Conservation (phyloP, 2,113 vertebrate genomes). For the Colossoma macropomum region DNA sequence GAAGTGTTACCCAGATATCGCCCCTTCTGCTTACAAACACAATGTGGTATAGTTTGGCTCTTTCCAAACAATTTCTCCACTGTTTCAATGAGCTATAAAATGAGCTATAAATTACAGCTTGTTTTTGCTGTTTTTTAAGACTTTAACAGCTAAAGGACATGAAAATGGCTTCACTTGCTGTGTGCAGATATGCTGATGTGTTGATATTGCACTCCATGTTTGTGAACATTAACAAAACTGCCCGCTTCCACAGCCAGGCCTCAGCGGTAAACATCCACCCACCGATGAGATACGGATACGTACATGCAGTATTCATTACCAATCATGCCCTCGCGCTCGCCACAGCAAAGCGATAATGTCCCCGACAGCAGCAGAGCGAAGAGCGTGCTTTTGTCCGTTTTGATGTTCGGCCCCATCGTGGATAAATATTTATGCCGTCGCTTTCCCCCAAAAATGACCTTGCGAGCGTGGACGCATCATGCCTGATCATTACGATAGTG, state of each 20-base stretch:
- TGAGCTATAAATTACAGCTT: too few species aligned
- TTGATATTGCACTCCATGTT: not conserved
- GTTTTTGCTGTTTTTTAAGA: too few species aligned
- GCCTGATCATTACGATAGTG: slow-evolving; percentile 7
- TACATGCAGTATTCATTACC: slow-evolving; percentile 38
- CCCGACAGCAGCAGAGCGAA: not conserved
- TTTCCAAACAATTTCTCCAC: too few species aligned
- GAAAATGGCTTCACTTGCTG: not conserved
- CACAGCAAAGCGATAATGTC: slow-evolving; percentile 15
- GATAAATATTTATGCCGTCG: slow-evolving; percentile 33
- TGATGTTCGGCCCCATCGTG: slow-evolving; percentile 11
- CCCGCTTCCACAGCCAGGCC: not conserved
- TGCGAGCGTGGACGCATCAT: slow-evolving; percentile 1
- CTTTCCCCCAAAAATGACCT: slow-evolving; percentile 14
- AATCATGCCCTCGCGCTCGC: slow-evolving; percentile 24
- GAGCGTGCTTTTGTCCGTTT: slow-evolving; percentile 3
- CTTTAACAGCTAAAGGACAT: not conserved
- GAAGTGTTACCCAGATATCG: too few species aligned
- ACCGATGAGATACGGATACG: not conserved
- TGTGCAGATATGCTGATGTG: not conserved
- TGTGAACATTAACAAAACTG: not conserved
- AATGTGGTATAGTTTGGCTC: too few species aligned
- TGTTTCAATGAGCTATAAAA: too few species aligned
- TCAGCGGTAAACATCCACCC: slow-evolving; percentile 61
- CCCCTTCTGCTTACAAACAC: too few species aligned